Base-by-base conservation (phyloP, 2,888 invertebrate species). In the Arge pagana region DNA sequence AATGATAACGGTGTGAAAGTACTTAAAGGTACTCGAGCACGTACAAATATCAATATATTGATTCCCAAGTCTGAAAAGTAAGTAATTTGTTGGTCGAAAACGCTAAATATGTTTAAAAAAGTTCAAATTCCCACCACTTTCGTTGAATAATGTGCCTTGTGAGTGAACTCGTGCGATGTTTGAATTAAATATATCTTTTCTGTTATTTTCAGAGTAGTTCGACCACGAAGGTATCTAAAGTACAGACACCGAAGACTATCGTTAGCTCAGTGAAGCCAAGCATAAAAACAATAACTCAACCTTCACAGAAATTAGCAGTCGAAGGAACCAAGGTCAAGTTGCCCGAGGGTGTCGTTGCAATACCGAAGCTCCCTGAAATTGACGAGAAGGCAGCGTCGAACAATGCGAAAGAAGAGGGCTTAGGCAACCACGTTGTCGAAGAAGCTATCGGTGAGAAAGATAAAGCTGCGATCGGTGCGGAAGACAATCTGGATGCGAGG, bases 321-420 rank as follows among this genome's bases (percentile, higher is more conserved):
- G 45, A 33, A 10, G 10, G 21, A 8, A 33, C 54, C 4, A 72
- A 72, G 52, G 61, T 70, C 1, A 74, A 72, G 45, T 59, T 76
- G 6, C 76, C 76, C 1, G 52, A 61, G 3, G 76, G 76, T 2
- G 76, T 76, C 3, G 61, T 69, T 8, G 74, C 76, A 6, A 74
- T 76, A 30, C 74, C 72, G 0, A 56, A 62, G 50, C 58, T 76
- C 15, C 63, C 67, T 23, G 68, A 68, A 11, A 57, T 61, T 28
- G 63, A 70, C 5, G 52, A 48, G 18, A 58, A 31, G 30, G 35
- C 13, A 13, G 45, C 18, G 10, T 31, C 33, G 10, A 31, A 31
- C 1, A 30, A 35, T 19, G 7, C 13, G 5, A 35, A 45, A 11
- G 45, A 45, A 35, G 35, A 45, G n/a, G 45, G 19, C 6, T 21